phyloP scores from a whole-genome alignment of 2,797 vertebrate species.

The Dendrocincla tyrannina region DNA sequence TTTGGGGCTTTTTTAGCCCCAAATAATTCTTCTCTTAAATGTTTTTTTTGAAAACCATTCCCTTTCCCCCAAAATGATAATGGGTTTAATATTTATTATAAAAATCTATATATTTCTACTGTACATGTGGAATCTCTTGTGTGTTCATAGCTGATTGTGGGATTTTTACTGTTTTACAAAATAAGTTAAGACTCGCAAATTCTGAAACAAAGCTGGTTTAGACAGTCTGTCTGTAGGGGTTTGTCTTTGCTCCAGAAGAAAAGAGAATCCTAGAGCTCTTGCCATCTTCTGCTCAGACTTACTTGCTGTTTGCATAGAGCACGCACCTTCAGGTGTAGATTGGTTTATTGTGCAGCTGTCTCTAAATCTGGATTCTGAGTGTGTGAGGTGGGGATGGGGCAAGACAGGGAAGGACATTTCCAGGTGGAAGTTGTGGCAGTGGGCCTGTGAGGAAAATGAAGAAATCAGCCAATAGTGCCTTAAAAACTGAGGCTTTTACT shows the following conservation, averaged over 20 bases:
- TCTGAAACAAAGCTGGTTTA: background rate
- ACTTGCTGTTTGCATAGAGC: background rate
- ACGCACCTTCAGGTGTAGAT: background rate
- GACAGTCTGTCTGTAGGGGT: background rate
- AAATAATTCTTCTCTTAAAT: background rate
- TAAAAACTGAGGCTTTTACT: too few species aligned
- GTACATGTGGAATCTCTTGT: background rate
- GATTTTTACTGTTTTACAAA: background rate
- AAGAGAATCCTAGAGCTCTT: background rate
- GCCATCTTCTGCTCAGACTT: background rate
- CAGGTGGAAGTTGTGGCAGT: background rate
- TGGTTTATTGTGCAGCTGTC: background rate
- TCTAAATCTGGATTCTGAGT: background rate
- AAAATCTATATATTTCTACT: background rate
- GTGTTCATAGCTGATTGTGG: background rate
- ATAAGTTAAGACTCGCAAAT: background rate
- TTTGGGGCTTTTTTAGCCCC: background rate
- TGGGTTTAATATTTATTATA: background rate
- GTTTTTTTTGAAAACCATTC: background rate
- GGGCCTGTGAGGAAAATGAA: too few species aligned
- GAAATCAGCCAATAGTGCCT: too few species aligned
- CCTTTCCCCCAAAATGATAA: rapidly evolving
- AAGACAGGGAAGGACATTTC: rapidly evolving
- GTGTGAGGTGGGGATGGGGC: rapidly evolving
- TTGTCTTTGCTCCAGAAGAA: background rate